phyloP scores from a whole-genome alignment of 2,797 vertebrate genomes.

The Anguilla anguilla region DNA sequence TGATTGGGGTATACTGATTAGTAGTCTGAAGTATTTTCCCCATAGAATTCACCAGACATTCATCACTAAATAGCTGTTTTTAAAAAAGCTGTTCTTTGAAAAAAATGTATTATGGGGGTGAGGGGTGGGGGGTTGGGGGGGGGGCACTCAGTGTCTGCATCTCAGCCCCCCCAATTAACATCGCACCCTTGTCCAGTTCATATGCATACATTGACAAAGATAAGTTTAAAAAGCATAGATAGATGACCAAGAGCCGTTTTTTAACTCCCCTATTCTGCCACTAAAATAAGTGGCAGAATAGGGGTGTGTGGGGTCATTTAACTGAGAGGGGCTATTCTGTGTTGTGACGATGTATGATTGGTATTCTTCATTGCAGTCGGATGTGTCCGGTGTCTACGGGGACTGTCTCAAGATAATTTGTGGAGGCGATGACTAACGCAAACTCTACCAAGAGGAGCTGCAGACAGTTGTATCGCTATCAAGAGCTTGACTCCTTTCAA shows the following conservation, averaged over 20 bases:
- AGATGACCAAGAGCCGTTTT: neutral
- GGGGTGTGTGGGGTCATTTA: neutral
- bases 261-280: neutral
- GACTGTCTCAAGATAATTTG: constrained; percentile 59
- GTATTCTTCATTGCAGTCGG: constrained; percentile 47
- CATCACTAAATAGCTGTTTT: too few relatives aligned
- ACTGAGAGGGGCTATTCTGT: neutral
- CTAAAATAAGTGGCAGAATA: neutral
- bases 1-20: neutral
- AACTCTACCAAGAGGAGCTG: neutral
- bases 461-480: neutral
- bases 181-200: too few relatives aligned
- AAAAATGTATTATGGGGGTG: too few relatives aligned
- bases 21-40: too few relatives aligned
- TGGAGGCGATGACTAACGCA: constrained; percentile 58
- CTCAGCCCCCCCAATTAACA: too few relatives aligned
- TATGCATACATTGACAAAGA: neutral
- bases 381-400: constrained; percentile 39
- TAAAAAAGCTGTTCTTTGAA: too few relatives aligned
- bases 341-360: neutral
- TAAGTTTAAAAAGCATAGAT: neutral
- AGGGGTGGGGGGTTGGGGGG: too few relatives aligned
- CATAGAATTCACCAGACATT: too few relatives aligned
- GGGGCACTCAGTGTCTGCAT: too few relatives aligned
- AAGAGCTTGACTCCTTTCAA: neutral